phyloP scores from a whole-genome alignment of 2,797 vertebrate species.

The Micromesistius poutassou region DNA sequence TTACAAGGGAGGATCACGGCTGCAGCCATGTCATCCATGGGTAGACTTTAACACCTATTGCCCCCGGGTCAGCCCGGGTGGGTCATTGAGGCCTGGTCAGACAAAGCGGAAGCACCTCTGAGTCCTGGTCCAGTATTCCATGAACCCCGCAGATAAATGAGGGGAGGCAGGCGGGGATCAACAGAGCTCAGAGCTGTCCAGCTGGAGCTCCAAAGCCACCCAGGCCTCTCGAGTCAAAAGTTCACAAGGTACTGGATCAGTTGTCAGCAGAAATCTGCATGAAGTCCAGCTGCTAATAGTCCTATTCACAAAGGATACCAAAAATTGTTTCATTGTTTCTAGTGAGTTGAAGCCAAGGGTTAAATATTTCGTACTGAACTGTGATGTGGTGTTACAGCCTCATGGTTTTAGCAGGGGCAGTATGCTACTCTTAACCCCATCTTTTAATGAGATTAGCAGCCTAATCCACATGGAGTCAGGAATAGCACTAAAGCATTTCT shows the following conservation, averaged over 20 bases:
- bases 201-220: neutral
- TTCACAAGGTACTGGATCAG: too few relatives aligned
- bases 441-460: slow-evolving; percentile 72
- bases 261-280: neutral
- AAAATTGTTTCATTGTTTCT: neutral
- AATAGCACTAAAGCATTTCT: slow-evolving; percentile 52
- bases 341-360: neutral
- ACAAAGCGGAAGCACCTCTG: neutral
- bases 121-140: neutral
- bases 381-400: slow-evolving; percentile 15
- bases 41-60: neutral
- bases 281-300: neutral
- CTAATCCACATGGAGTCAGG: slow-evolving; percentile 68
- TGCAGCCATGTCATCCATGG: neutral
- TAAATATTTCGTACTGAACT: neutral
- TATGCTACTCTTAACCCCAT: slow-evolving; percentile 31
- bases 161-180: neutral
- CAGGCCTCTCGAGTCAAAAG: too few relatives aligned
- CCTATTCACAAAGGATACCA: neutral
- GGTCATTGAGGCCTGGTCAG: neutral
- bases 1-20: neutral
- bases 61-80: neutral
- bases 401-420: slow-evolving; percentile 32
- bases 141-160: neutral
- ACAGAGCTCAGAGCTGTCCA: neutral